phyloP scores from a whole-genome alignment of 2,888 invertebrate genomes.

The Phyllotreta cruciferae region DNA sequence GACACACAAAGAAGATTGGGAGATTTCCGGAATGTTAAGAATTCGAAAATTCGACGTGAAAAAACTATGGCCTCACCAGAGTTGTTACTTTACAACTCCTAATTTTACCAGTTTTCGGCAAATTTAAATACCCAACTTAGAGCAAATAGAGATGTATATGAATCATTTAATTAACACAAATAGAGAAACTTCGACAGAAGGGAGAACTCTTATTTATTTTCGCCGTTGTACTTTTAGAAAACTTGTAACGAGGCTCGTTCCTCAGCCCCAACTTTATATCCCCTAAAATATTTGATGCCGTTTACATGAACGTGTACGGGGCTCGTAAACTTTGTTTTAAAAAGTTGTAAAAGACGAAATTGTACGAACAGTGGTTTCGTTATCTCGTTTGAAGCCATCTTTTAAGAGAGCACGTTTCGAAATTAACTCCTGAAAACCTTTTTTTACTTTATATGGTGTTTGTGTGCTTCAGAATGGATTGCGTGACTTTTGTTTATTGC shows the following conservation, averaged over 20 bases:
- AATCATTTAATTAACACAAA: not conserved
- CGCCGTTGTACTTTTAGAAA: not conserved
- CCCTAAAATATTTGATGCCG: constrained; percentile 20
- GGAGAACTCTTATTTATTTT: constrained; percentile 1
- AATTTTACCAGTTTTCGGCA: no score
- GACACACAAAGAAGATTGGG: constrained; percentile 21
- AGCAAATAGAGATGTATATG: not conserved
- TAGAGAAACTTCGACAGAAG: constrained; percentile 1
- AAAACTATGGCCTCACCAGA: no score
- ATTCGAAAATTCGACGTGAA: not conserved
- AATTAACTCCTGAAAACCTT: constrained; percentile 1
- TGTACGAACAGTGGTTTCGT: constrained; percentile 8
- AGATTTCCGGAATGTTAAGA: constrained; percentile 9
- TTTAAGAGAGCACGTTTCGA: constrained; percentile 6
- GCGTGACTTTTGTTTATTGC: no score
- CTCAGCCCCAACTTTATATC: constrained; percentile 12
- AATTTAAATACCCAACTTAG: not conserved
- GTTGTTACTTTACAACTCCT: no score
- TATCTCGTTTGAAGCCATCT: constrained; percentile 3
- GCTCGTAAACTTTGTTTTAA: constrained; percentile 21
- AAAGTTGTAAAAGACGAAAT: constrained; percentile 20
- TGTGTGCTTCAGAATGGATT: not conserved
- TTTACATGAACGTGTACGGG: constrained; percentile 7
- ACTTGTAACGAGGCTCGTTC: constrained; percentile 14
- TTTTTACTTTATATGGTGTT: not conserved